Evolutionary conservation across 2,797 vertebrate species (phyloP), one percentile per base, ranked within the genome.

Genomic region (Malurus splendens): DNA sequence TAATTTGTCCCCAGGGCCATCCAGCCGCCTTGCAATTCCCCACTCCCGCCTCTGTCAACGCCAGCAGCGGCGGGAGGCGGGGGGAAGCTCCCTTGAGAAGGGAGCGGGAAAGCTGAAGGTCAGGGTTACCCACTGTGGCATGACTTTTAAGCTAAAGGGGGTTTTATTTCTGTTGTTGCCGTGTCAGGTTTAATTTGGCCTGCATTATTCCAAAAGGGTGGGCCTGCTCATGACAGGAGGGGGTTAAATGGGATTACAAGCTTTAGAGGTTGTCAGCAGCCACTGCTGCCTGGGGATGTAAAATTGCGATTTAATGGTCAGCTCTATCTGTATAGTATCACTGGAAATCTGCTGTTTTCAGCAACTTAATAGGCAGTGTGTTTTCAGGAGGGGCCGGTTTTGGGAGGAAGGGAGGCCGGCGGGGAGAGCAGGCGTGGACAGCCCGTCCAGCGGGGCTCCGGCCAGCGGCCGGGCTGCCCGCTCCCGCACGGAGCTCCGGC

Each of bases 181-280:
- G 74, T 97, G 98, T 98, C 98, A 96, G 96, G 96, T 97, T 97
- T 98, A 96, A 98, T 98, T 98, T 98, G 97, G 96, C 65, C 90
- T 92, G 95, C 95, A 96, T 98, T 97, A 96, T 96, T 95, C 96
- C 87, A 65, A 93, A 95, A 95, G 97, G 96, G 95, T 95, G 94
- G 96, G 96, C 95, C 95, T 92, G 94, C 95, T 96, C 96, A 86
- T 97, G 98, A 97, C 97, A 97, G 97, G 97, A 97, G 97, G 96
- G 97, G 98, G 97, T 98, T 97, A 98, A 98, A 98, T 97, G 97
- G 97, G 98, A 98, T 98, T 98, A 98, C 98, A 98, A 97, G 98
- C 97, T 97, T 97, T 96, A 96, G 96, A 95, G 97, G 94, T 95
- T 97, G 97, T 97, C 97, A 97, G 96, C 97, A 97, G 96, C 96